Conservation (phyloP, 2,888 invertebrate genomes). For the Pinctada fucata region DNA sequence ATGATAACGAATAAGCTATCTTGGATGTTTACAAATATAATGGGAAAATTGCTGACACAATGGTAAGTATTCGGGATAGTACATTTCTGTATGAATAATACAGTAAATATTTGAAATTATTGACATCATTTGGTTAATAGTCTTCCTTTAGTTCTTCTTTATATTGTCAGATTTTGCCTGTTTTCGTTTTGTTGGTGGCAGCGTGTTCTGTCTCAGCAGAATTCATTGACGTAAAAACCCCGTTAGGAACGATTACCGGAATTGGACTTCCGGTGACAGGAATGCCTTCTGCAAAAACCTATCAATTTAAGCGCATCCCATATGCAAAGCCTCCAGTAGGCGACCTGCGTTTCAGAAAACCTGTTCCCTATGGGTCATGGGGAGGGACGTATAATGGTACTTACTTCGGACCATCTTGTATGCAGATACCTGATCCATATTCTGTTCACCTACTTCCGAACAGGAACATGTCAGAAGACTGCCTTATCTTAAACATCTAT, state of each 20-base stretch:
- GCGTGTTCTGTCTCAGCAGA: no score
- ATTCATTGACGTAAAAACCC: not conserved
- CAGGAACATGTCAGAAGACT: constrained; percentile 32
- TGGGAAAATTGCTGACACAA: no score
- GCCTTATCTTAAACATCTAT: constrained; percentile 38
- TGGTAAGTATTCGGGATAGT: no score
- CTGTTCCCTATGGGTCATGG: constrained; percentile 18
- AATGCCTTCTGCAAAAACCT: not conserved
- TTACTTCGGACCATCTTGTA: constrained; percentile 27
- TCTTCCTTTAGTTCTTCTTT: no score
- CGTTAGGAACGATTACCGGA: not conserved
- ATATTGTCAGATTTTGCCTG: no score
- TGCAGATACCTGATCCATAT: constrained; percentile 14
- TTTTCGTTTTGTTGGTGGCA: no score
- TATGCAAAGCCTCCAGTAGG: constrained; percentile 39
- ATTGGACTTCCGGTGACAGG: not conserved
- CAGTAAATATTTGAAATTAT: no score
- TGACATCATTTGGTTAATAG: no score
- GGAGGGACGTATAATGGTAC: constrained; percentile 29
- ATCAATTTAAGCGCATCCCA: constrained; percentile 32
- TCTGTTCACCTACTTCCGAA: not conserved
- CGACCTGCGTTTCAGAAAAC: constrained; percentile 31
- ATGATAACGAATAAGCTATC: no score
- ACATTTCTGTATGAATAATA: no score
- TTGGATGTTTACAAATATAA: no score